Evolutionary conservation across 2,888 invertebrate species (phyloP).

Genomic region (Luperina nickerlii): DNA sequence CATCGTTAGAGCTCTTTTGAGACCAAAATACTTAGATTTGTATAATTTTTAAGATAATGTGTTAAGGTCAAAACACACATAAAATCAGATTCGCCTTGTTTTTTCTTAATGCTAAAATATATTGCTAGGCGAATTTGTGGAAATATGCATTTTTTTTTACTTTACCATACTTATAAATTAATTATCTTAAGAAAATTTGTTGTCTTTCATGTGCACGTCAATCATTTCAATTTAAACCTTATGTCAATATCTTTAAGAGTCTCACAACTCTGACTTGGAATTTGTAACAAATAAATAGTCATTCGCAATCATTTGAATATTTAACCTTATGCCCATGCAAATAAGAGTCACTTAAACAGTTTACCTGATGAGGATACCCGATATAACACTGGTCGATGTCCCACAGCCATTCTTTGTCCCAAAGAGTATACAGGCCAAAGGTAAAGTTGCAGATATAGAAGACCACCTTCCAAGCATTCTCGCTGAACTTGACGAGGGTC

Average conservation of each 20-base stretch:
- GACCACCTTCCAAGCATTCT: constrained; percentile 97
- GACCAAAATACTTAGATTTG: constrained; percentile 3
- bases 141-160: background rate
- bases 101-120: background rate
- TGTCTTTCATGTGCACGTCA: background rate
- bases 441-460: constrained; percentile 96
- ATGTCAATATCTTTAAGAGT: background rate
- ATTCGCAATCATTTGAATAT: background rate
- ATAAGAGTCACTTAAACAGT: background rate
- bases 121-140: background rate
- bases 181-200: background rate
- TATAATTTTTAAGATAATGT: background rate
- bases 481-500: constrained; percentile 97
- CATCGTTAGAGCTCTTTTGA: background rate
- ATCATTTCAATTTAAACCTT: background rate
- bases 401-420: constrained; percentile 99
- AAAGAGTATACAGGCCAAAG: constrained; percentile 95
- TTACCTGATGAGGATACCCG: constrained; percentile 94
- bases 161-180: background rate
- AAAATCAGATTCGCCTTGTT: background rate
- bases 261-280: background rate
- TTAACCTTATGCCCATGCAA: background rate
- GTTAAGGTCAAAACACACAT: constrained; percentile 7
- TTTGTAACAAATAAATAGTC: background rate
- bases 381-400: constrained; percentile 97